Evolutionary conservation across 2,113 vertebrate species (phyloP).

Genomic region (Oncorhynchus gorbuscha): DNA sequence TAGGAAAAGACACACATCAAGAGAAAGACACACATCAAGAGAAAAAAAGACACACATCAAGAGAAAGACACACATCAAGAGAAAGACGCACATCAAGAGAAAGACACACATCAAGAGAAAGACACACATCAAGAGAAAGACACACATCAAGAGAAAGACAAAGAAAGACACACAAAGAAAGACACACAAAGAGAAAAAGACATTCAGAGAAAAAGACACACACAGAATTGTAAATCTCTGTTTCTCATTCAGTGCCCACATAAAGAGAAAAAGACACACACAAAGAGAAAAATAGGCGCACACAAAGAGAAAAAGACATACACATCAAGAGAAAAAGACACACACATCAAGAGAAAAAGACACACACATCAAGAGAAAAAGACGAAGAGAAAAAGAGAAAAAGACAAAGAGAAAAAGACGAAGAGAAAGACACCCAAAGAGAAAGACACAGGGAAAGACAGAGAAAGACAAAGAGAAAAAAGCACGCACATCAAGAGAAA

Average conservation of each 20-base stretch:
- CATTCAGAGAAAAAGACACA: background rate
- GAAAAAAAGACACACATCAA: background rate
- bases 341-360: background rate
- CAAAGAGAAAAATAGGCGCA: background rate
- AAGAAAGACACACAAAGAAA: background rate
- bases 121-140: background rate
- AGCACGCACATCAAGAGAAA: too few relatives aligned
- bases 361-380: background rate
- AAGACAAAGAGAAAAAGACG: background rate
- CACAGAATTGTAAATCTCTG: too few relatives aligned
- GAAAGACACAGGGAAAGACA: background rate
- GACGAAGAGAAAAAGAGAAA: background rate
- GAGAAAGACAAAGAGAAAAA: background rate
- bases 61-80: background rate
- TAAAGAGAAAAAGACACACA: background rate
- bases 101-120: background rate
- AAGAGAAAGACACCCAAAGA: conserved; percentile 6
- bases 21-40: background rate
- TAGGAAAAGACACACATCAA: background rate
- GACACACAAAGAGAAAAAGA: background rate
- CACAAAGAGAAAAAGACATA: background rate
- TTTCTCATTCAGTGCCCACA: too few relatives aligned
- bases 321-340: background rate
- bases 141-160: too few relatives aligned
- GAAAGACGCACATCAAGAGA: background rate